A percentile compares a stretch with the other conserved stretches of the same genome.
Conservation (phyloP, 2,888 invertebrate genomes). For the Panorpa germanica region DNA sequence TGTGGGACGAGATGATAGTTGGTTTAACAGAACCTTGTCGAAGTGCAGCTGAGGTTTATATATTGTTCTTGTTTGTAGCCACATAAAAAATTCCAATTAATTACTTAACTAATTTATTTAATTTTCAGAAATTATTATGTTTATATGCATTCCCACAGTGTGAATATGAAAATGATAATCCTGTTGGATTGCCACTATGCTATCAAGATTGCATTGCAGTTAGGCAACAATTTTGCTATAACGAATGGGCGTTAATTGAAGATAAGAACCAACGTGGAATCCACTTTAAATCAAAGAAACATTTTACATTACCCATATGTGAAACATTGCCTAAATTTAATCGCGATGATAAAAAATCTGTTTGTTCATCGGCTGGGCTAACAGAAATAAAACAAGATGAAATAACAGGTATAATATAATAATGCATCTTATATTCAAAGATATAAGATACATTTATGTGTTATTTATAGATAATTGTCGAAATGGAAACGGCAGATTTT, state of each 20-base stretch:
- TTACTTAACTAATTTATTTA: constrained; percentile 7
- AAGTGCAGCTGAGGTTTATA: constrained; percentile 57
- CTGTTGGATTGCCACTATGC: constrained; percentile 68
- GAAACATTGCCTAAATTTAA: constrained; percentile 55
- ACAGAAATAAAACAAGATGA: constrained; percentile 65
- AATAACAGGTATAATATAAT: constrained; percentile 56
- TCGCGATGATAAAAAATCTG: constrained; percentile 36
- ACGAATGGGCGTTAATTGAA: constrained; percentile 82
- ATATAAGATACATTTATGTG: constrained; percentile 7
- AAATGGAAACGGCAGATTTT: constrained; percentile 73
- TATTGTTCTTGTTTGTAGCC: constrained; percentile 5
- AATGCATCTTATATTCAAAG: not conserved
- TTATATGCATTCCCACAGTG: constrained; percentile 86
- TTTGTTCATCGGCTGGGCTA: constrained; percentile 70
- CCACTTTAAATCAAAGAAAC: constrained; percentile 62
- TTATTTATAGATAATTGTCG: constrained; percentile 55
- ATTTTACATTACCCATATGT: constrained; percentile 79
- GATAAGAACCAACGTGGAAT: constrained; percentile 67
- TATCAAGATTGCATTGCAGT: constrained; percentile 90
- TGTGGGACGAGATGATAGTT: constrained; percentile 75
- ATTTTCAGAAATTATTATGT: constrained; percentile 58
- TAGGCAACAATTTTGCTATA: constrained; percentile 77
- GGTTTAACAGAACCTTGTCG: constrained; percentile 67
- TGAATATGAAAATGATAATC: constrained; percentile 36
- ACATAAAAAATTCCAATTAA: constrained; percentile 5